These are phyloP conservation scores for Ochotona princeps DNA, from an alignment of 2,113 vertebrate species.

Conservation along the genomic window DNA sequence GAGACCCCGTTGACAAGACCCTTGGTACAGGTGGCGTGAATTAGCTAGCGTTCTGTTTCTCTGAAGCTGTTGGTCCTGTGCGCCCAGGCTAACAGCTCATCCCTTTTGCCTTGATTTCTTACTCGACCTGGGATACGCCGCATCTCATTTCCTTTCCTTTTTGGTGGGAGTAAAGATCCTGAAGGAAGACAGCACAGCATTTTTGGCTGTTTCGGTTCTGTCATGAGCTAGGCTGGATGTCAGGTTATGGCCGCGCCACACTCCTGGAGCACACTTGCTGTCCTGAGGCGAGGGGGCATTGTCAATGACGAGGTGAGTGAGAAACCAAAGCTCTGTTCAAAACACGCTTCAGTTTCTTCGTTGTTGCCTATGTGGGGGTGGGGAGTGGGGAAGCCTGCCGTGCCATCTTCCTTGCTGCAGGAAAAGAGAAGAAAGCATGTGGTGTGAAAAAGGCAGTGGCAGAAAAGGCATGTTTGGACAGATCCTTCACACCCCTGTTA, in stretches of 20 bases:
- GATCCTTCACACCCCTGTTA: conserved; percentile 23
- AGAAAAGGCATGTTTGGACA: conserved; percentile 50
- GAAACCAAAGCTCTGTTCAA: conserved; percentile 1
- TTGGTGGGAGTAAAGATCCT: not conserved
- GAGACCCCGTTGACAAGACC: not conserved
- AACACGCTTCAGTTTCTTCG: not conserved
- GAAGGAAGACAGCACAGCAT: not conserved
- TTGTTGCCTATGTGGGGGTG: not conserved
- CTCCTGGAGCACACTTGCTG: not conserved
- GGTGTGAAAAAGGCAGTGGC: conserved; percentile 51
- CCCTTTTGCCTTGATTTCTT: not conserved
- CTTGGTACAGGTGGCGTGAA: not conserved
- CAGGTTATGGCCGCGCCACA: not conserved
- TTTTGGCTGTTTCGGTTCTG: conserved; percentile 54
- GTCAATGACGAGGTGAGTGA: conserved; percentile 9
- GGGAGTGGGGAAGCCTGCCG: not conserved
- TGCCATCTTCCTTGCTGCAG: not conserved
- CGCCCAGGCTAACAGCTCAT: not conserved
- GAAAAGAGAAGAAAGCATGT: conserved; percentile 54
- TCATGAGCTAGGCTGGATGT: not conserved
- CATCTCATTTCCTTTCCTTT: not conserved
- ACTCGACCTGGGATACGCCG: not conserved
- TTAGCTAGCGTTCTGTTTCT: not conserved
- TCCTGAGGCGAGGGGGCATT: not conserved
- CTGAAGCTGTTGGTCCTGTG: not conserved